Base-by-base conservation (phyloP, 2,113 vertebrate genomes). In the Ceyx margarethae region DNA sequence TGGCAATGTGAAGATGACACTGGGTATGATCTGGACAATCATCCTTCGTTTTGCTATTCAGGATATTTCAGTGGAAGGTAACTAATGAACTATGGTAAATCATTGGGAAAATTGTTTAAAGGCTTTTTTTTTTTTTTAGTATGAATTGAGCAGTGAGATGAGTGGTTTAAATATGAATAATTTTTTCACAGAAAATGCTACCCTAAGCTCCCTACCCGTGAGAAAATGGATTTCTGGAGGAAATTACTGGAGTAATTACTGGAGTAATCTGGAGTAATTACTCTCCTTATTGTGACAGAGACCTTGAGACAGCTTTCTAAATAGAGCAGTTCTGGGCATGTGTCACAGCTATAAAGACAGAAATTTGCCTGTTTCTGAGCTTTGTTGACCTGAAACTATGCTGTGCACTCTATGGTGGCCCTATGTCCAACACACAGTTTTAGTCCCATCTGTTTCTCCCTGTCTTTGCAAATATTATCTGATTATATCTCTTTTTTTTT, bases 21-120 rank as follows among this genome's bases (percentile, higher is more conserved):
- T 99, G 83, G 99, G 99, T 92, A 99, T 99, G 99, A 99, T 99
- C 94, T 99, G 99, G 99, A 99, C 99, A 48, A 99, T 99, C 95
- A 99, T 99, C 91, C 98, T 99, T 79, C 99, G 99, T 96, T 99
- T 99, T 56, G 99, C 99, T 86, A 99, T 99, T 92, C 99, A 99
- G 91, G 99, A 99, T 94, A 99, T 99, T 96, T 98, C 98, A 91
- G 98, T 99, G 85, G 99, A 99, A 99, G 99, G 99, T 99, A 97
- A 97, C n/a, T 65, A 91, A 60, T 51, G 37, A 76, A 31, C 18
- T 20, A 10, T 35, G 1, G 50, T 85, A 62, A 91, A 64, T 51
- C 51, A 60, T 68, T n/a, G 43, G 13, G 29, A 79, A 60, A 51
- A 45, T 15, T 71, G 8, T 85, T 71, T 56, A 50, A 89, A 87